Evolutionary conservation across 2,797 vertebrate species (phyloP).

Genomic region (Poecilia velifera): DNA sequence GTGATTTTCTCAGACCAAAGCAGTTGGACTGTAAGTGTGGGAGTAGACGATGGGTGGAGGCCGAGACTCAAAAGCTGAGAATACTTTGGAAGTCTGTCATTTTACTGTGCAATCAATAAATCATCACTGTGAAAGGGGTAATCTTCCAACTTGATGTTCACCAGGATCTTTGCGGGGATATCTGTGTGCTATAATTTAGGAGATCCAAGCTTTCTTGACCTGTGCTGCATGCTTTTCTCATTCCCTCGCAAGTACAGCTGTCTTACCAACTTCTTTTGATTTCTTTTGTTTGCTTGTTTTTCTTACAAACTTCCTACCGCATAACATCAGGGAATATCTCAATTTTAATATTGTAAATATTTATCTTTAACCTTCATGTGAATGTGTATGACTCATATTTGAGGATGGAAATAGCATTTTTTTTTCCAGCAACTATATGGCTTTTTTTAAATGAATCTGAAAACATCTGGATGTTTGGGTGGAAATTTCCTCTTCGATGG

Average conservation of each 20-base stretch:
- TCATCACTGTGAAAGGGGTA: conserved; percentile 9
- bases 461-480: background rate
- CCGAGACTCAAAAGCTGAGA: conserved; percentile 32
- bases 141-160: conserved; percentile 17
- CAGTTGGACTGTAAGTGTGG: conserved; percentile 51
- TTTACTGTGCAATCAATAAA: conserved; percentile 25
- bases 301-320: background rate
- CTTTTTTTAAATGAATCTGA: background rate
- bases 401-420: too few relatives aligned
- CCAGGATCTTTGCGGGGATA: conserved; percentile 1
- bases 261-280: background rate
- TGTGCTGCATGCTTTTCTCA: background rate
- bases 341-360: background rate
- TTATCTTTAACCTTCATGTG: background rate
- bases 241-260: background rate
- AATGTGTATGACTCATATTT: too few relatives aligned
- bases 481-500: too few relatives aligned
- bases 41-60: conserved; percentile 46
- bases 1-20: conserved; percentile 52
- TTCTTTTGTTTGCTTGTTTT: background rate
- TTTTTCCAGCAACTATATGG: too few relatives aligned
- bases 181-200: conserved; percentile 14
- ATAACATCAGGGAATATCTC: background rate
- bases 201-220: background rate
- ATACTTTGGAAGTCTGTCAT: conserved; percentile 42